phyloP scores from a whole-genome alignment of 1,140 invertebrate genomes.

The Drosophila ohnishii region DNA sequence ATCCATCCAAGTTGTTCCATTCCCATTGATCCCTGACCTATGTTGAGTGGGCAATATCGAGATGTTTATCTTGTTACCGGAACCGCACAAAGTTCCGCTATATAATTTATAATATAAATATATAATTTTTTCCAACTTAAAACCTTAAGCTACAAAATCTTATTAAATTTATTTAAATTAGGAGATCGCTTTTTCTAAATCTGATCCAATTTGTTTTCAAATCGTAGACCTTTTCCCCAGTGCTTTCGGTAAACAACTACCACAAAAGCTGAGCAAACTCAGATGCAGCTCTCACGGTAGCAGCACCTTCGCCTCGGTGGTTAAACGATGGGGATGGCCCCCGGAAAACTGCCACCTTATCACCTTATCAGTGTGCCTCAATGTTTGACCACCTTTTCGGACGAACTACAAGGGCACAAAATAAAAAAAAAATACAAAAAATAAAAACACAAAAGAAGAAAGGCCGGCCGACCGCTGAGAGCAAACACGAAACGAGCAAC shows the following conservation, averaged over 20 bases:
- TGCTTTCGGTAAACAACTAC: constrained; percentile 21
- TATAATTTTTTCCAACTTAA: no score
- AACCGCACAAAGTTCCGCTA: constrained; percentile 25
- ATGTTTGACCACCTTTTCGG: constrained; percentile 64
- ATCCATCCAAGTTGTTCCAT: constrained; percentile 5
- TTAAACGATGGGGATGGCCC: constrained; percentile 10
- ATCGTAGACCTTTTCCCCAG: constrained; percentile 2
- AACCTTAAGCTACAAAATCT: neutral
- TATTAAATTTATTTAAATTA: neutral
- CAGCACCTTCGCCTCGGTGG: constrained; percentile 6
- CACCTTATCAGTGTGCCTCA: constrained; percentile 49
- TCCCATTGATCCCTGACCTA: constrained; percentile 44
- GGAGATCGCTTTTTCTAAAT: neutral
- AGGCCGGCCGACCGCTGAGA: constrained; percentile 30
- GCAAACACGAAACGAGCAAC: constrained; percentile 42
- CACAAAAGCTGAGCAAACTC: constrained; percentile 66
- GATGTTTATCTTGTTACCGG: constrained; percentile 44
- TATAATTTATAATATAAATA: no score
- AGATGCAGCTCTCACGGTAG: constrained; percentile 68
- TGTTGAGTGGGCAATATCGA: constrained; percentile 26
- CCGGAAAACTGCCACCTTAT: constrained; percentile 39
- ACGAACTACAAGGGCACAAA: constrained; percentile 40
- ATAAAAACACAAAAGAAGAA: constrained; percentile 40
- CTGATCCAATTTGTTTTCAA: neutral
- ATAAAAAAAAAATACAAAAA: constrained; percentile 1